These are phyloP conservation scores for Alviniconcha strummeri DNA, from an alignment of 2,888 invertebrate species.

Conservation along the genomic window DNA sequence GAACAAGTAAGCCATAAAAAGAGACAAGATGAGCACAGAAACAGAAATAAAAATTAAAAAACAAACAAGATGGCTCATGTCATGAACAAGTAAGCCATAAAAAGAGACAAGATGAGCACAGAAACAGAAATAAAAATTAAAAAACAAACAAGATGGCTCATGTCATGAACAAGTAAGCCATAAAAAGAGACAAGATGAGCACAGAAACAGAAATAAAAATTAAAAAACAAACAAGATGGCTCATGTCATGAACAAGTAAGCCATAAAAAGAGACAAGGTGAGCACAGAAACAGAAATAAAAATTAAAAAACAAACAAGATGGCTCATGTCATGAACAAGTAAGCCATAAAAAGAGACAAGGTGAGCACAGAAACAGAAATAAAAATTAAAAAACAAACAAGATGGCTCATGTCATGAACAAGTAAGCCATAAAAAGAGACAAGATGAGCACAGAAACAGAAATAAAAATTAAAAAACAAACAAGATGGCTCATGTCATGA, in stretches of 20 bases:
- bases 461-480: not conserved
- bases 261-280: not conserved
- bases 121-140: not conserved
- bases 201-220: not conserved
- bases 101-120: constrained; percentile 5
- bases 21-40: constrained; percentile 8
- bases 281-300: constrained; percentile 10
- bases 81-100: constrained; percentile 5
- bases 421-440: not conserved
- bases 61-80: not conserved
- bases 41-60: not conserved
- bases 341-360: not conserved
- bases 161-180: not conserved
- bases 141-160: not conserved
- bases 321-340: not conserved
- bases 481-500: not conserved
- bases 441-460: constrained; percentile 12
- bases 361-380: constrained; percentile 9
- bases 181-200: not conserved
- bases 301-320: too few relatives aligned
- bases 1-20: not conserved
- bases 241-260: constrained; percentile 3
- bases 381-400: too few relatives aligned
- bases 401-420: not conserved
- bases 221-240: too few relatives aligned